Percentiles rank a stretch among this genome's conserved stretches.
phyloP scores from a whole-genome alignment of 2,888 invertebrate species.

The Imbricaverruca yamaguchii region DNA sequence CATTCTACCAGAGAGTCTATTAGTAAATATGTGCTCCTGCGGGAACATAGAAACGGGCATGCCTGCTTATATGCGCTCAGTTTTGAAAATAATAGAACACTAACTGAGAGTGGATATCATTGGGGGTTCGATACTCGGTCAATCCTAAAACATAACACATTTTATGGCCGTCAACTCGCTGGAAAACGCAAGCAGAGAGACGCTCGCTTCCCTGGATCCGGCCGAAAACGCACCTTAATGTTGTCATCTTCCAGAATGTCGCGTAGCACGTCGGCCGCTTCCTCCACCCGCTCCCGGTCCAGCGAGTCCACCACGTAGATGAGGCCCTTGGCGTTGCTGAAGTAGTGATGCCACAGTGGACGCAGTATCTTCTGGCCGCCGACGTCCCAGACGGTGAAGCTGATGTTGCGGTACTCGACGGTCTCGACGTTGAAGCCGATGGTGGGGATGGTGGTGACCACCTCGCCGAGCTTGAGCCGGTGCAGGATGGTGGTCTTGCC shows the following conservation, averaged over 20 bases:
- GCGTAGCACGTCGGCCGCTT: not conserved
- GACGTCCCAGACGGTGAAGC: slow-evolving; percentile 5
- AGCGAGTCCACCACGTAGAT: not conserved
- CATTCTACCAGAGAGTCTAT: no score
- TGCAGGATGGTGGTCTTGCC: slow-evolving; percentile 16
- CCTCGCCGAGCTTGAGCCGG: slow-evolving; percentile 13
- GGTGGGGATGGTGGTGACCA: slow-evolving; percentile 20
- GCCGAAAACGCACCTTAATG: not conserved
- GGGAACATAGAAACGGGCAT: no score
- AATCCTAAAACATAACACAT: no score
- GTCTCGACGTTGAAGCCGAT: slow-evolving; percentile 20
- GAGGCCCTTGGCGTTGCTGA: slow-evolving; percentile 6
- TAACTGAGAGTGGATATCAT: no score
- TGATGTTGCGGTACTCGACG: slow-evolving; percentile 12
- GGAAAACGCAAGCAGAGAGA: not conserved
- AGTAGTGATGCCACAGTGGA: not conserved
- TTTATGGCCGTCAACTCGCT: no score
- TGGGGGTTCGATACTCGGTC: no score
- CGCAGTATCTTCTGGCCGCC: not conserved
- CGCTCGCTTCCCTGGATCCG: no score
- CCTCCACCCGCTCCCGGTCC: not conserved
- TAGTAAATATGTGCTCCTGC: no score
- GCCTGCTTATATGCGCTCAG: no score
- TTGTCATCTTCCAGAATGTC: not conserved
- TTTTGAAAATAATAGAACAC: no score